phyloP scores from a whole-genome alignment of 1,140 invertebrate species.

The Penaeus vannamei region DNA sequence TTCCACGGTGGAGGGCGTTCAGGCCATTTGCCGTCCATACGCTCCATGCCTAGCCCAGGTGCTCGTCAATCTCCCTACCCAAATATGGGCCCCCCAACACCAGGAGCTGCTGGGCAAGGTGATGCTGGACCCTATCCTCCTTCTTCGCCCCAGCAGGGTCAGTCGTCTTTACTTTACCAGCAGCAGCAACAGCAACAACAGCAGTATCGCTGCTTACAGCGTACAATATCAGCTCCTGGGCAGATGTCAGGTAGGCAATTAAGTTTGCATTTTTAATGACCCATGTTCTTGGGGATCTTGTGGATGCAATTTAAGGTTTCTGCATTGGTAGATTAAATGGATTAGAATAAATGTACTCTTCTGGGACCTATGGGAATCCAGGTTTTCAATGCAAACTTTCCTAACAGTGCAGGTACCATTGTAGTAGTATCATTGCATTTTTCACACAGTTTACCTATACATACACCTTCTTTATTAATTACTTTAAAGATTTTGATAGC shows the following conservation, averaged over 20 bases:
- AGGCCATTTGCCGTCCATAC: conserved; percentile 50
- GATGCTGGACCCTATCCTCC: conserved; percentile 51
- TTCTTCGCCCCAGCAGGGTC: conserved; percentile 61
- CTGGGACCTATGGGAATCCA: conserved; percentile 48
- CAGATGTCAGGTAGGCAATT: conserved; percentile 56
- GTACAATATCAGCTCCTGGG: conserved; percentile 50
- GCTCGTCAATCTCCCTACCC: conserved; percentile 58
- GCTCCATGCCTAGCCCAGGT: conserved; percentile 57
- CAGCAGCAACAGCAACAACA: conserved; percentile 53
- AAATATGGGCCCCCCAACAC: conserved; percentile 55
- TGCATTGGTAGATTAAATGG: conserved; percentile 45
- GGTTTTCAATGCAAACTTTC: conserved; percentile 18
- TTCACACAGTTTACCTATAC: conserved; percentile 23
- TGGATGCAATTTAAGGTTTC: conserved; percentile 52
- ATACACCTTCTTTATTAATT: conserved; percentile 53
- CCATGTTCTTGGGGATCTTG: conserved; percentile 24
- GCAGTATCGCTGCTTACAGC: conserved; percentile 41
- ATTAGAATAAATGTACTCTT: conserved; percentile 36
- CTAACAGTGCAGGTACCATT: conserved; percentile 45
- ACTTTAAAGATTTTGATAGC: conserved; percentile 41
- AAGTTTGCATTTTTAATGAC: background rate
- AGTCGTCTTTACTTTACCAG: conserved; percentile 45
- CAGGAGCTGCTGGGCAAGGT: conserved; percentile 41
- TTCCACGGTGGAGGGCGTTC: conserved; percentile 43
- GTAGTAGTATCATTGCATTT: conserved; percentile 31